phyloP scores from a whole-genome alignment of 2,797 vertebrate genomes.

The Gobionotothen gibberifrons region DNA sequence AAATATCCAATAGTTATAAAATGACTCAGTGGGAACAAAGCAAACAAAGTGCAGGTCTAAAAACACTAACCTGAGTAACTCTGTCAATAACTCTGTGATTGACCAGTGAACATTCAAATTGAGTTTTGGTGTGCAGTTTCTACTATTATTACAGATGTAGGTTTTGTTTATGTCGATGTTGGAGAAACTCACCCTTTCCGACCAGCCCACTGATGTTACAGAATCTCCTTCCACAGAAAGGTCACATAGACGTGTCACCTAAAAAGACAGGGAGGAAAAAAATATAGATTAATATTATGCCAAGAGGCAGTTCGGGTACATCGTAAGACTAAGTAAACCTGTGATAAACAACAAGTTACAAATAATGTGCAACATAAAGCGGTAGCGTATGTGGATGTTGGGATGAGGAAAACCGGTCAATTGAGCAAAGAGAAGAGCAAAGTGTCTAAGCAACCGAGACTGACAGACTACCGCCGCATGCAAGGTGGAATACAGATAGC shows the following conservation, averaged over 20 bases:
- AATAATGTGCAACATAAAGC: no score
- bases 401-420: no score
- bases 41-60: no score
- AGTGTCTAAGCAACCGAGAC: no score
- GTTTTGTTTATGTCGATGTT: neutral
- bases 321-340: neutral
- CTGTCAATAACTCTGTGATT: neutral
- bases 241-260: conserved; percentile 97
- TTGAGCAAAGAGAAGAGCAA: no score
- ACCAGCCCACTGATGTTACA: conserved; percentile 98
- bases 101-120: neutral
- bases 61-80: no score
- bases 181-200: conserved; percentile 90
- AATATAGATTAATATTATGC: neutral
- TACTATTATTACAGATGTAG: neutral
- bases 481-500: no score
- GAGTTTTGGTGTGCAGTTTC: neutral
- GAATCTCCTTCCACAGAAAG: conserved; percentile 98
- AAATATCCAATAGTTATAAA: no score
- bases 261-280: conserved; percentile 38
- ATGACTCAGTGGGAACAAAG: no score
- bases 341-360: neutral
- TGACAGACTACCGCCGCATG: no score
- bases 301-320: neutral
- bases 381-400: no score